Conservation (phyloP, 1,140 invertebrate species). For the Dinothrombium tinctorium region DNA sequence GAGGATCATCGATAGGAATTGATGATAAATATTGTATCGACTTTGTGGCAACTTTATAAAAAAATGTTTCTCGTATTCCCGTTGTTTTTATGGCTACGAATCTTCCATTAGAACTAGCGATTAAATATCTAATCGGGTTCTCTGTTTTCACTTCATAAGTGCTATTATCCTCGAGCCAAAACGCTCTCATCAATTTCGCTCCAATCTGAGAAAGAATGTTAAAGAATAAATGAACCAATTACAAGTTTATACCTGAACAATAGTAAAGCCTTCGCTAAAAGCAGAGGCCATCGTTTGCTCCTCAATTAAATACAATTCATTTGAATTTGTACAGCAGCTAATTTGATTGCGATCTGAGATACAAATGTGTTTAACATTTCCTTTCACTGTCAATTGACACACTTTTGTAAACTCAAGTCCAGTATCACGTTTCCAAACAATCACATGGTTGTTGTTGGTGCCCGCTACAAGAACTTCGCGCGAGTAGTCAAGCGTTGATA, state of each 20-base stretch:
- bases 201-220: slow-evolving; percentile 2
- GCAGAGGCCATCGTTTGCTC: slow-evolving; percentile 53
- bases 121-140: background rate
- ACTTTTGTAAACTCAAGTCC: slow-evolving; percentile 18
- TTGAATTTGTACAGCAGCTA: slow-evolving; percentile 57
- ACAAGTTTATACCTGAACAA: slow-evolving; percentile 28
- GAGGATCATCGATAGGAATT: no score
- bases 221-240: background rate
- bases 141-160: background rate
- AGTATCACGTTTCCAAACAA: slow-evolving; percentile 49
- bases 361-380: slow-evolving; percentile 19
- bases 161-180: background rate
- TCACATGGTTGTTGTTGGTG: slow-evolving; percentile 67
- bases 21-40: no score
- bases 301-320: slow-evolving; percentile 56
- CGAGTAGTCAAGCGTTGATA: slow-evolving; percentile 17
- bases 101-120: background rate
- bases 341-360: slow-evolving; percentile 26
- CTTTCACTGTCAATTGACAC: slow-evolving; percentile 1
- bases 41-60: no score
- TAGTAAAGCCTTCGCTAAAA: slow-evolving; percentile 36
- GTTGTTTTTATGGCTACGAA: background rate
- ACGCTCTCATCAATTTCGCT: background rate
- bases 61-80: background rate
- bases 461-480: slow-evolving; percentile 44